Base-by-base conservation (phyloP, 2,113 vertebrate species). In the Melanostigma gelatinosum region DNA sequence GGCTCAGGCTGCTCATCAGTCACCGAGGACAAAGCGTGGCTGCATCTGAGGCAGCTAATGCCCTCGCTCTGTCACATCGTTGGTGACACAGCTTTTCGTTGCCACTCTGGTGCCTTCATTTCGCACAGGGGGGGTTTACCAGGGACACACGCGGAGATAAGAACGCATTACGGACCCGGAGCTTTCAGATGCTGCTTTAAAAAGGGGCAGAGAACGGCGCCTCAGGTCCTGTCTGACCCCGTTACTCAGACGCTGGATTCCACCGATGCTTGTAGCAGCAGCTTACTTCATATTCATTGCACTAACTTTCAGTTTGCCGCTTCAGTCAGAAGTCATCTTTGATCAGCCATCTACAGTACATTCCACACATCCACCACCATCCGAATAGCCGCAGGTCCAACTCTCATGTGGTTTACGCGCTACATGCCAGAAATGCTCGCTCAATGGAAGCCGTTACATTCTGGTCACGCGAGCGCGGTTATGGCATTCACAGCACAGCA, bases 51-150 rank as follows among this genome's bases (percentile, higher is more conserved):
- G 70, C 63, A 4, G 75, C 84, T 91, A 91, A 90, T 90, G 88
- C 84, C 88, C 85, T 75, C 70, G 20, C 82, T 88, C 86, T 82
- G 89, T 91, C 90, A 90, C 87, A 89, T 90, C 92, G 91, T 93
- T 93, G 91, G 89, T 85, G 86, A 80, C 85, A 85, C 74, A 77
- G 87, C 91, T 85, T 84, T 83, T 88, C 85, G 85, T 84, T 78
- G 77, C 80, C 66, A 58, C 81, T 87, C 77, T 72, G 63, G 79
- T 70, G 82, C 69, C 87, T 88, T 86, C 81, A 76, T 86, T 91
- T 88, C 83, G 81, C 75, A 65, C 60, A 54, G 75, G 50, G 48
- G 15, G 0, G 4, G 0, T 88, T 82, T 76, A 80, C 58, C 79
- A 46, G 85, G 62, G 80, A 87, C 80, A 84, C 70, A 67, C 71